Evolutionary conservation across 2,888 invertebrate species (phyloP), one percentile per base, ranked within the genome.

Genomic region (Tipula helvola): DNA sequence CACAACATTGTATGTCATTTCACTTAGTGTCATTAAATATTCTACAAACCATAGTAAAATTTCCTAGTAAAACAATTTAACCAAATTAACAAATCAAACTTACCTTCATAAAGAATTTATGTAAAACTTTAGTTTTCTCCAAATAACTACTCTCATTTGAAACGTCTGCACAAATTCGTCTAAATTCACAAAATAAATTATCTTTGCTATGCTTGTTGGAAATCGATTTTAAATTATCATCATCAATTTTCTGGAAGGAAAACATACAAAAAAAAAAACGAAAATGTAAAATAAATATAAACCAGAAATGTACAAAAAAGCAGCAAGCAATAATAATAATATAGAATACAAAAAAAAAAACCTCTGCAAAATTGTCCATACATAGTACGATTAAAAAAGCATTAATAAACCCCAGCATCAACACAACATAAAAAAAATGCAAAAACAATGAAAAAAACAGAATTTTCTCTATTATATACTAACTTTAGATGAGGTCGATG

Each of bases 121-220:
- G 94, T 0, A 97, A 92, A 87, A 94, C 93, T 36, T 94, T 94
- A 0, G 96, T 97, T 92, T 98, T 98, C 36, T 94, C 95, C 41
- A 94, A 94, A 90, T 98, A 97, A 87, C 97, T 96, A 89, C 94
- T 94, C 71, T 95, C 95, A 87, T 93, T 94, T 0, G 96, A 94
- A 87, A 98, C 94, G 89, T 95, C 94, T 87, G 95, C 94, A 90
- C 97, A 97, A 16, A 98, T 91, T 71, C 93, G 92, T 87, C 95
- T 93, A 91, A 98, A 98, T 89, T 95, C 95, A 36, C 94, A 93
- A 90, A 98, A 96, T 47, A 93, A 93, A 89, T 96, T 93, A 90
- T 97, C 97, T 87, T 94, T 94, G 83, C 90, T 89, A 4, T 89
- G 89, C 83, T 52, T 39, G 39, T 88, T 85, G 84, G 42, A 86